Base-by-base conservation (phyloP, 2,888 invertebrate genomes). In the Hofmannophila pseudospretella region DNA sequence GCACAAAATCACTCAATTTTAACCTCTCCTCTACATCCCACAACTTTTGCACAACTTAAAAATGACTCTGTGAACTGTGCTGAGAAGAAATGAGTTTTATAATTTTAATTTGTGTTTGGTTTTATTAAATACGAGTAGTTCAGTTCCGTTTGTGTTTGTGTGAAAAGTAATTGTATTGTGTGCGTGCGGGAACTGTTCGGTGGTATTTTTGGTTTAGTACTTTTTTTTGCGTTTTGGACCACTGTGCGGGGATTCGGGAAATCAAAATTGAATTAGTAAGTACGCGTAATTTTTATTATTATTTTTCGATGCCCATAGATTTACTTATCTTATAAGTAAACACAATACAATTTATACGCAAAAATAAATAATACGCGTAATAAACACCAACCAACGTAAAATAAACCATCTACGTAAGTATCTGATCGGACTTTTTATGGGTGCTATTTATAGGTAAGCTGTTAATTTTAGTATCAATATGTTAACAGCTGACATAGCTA, bases 141-240 rank as follows among this genome's bases (percentile, higher is more conserved):
- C 40, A 53, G 55, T 74, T 63, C 59, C 58, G 63, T 65, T n/a
- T 70, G 67, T 71, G 67, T 64, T 4, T 70, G 69, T 78, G 78
- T 73, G 67, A 67, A 70, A 72, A 67, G 66, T 68, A 64, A 61
- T 58, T 55, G 52, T 66, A 65, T 74, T 70, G 69, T 73, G 74
- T 70, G 66, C 62, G 66, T 68, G 60, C 58, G 58, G 63, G 72
- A 62, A 68, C 67, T 52, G 67, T 70, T 67, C 58, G 66, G 71
- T 80, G 73, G 59, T 77, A 73, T 75, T 78, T 71, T 74, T 69
- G 72, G 74, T 78, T 63, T 58, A 66, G 11, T 7, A 7, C 67
- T 69, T 58, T 49, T 51, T 58, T 65, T 70, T 58, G 62, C 61
- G 62, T 73, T 74, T 78, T 70, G 64, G 68, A 76, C 67, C 63